Percentiles rank a stretch among this genome's conserved stretches.
Conservation (phyloP, 2,888 invertebrate species). For the Archaeoteleia sp. region DNA sequence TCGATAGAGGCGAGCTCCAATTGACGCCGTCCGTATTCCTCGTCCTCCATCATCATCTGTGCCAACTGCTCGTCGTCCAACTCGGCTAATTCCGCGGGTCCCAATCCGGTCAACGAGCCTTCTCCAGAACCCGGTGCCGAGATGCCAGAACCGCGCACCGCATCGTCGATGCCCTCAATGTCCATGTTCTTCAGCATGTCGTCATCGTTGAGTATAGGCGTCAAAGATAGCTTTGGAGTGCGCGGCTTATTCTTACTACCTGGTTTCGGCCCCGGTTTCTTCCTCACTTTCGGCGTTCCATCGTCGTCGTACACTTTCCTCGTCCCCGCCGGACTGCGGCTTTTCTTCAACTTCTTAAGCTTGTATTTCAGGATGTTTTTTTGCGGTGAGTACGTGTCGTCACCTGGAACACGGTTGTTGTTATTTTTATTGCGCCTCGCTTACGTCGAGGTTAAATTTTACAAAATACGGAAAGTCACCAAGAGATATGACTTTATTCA, state of each 20-base stretch:
- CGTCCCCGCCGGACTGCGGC: constrained; percentile 65
- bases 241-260: constrained; percentile 71
- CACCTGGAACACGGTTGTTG: constrained; percentile 60
- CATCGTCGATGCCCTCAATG: constrained; percentile 61
- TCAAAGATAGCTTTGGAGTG: constrained; percentile 56
- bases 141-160: constrained; percentile 50
- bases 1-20: constrained; percentile 75
- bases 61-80: constrained; percentile 71
- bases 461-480: too few relatives aligned
- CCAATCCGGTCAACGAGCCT: constrained; percentile 67
- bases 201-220: constrained; percentile 61
- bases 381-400: constrained; percentile 70
- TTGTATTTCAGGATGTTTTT: constrained; percentile 53
- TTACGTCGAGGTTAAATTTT: too few relatives aligned
- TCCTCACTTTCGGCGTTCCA: constrained; percentile 68
- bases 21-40: constrained; percentile 78
- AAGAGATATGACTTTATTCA: too few relatives aligned
- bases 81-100: constrained; percentile 68
- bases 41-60: constrained; percentile 79
- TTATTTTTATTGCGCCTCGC: too few relatives aligned
- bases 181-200: constrained; percentile 61
- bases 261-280: constrained; percentile 73
- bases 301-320: constrained; percentile 65
- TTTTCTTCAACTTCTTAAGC: constrained; percentile 62
- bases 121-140: constrained; percentile 57